Evolutionary conservation across 2,888 invertebrate genomes (phyloP).

Genomic region (Perdita meconis): DNA sequence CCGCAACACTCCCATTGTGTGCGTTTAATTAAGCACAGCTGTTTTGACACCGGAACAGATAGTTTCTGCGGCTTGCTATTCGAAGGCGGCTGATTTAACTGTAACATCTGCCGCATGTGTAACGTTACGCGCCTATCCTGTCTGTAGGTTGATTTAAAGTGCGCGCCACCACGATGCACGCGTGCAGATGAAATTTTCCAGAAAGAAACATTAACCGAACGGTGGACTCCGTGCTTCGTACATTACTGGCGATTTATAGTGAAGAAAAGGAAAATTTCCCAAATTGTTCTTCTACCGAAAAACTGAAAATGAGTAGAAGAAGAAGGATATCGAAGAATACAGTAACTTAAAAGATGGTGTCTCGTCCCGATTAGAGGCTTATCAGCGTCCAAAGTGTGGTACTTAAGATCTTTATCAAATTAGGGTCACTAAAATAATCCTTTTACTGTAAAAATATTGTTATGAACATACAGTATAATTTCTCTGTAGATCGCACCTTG

Average conservation of each 20-base stretch:
- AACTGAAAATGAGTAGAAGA: too few species aligned
- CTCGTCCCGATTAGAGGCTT: too few species aligned
- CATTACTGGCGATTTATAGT: not conserved
- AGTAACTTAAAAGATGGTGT: too few species aligned
- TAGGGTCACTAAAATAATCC: too few species aligned
- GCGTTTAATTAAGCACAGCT: slow-evolving; percentile 81
- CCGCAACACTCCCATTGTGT: slow-evolving; percentile 60
- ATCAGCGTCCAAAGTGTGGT: too few species aligned
- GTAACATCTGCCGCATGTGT: slow-evolving; percentile 79
- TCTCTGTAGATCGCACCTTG: too few species aligned
- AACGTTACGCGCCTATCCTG: slow-evolving; percentile 59
- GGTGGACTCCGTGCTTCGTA: not conserved
- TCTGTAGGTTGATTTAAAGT: slow-evolving; percentile 74
- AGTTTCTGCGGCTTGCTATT: slow-evolving; percentile 72
- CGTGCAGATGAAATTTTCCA: slow-evolving; percentile 61
- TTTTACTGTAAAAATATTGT: too few species aligned
- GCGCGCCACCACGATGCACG: slow-evolving; percentile 35
- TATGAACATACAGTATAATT: too few species aligned
- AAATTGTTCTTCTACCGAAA: too few species aligned
- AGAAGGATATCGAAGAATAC: too few species aligned
- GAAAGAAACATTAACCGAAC: slow-evolving; percentile 14
- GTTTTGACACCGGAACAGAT: slow-evolving; percentile 77
- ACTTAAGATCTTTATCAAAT: too few species aligned
- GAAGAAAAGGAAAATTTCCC: not conserved
- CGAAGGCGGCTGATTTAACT: slow-evolving; percentile 80